Evolutionary conservation across 1,140 invertebrate species (phyloP), one percentile per base, ranked within the genome.

Genomic region (Eulimnadia texana): DNA sequence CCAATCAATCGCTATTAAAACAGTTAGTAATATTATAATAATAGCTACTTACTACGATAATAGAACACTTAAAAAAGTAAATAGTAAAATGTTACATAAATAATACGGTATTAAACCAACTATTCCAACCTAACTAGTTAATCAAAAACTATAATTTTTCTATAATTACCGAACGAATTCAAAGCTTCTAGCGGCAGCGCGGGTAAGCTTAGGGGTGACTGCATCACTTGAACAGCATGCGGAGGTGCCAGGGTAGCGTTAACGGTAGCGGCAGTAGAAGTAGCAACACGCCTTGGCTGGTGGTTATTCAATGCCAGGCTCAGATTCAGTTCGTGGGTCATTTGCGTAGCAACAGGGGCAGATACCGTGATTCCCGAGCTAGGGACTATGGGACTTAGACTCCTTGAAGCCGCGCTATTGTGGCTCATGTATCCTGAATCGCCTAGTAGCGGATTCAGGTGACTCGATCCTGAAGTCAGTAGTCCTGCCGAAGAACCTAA

Each of bases 401-500:
- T 54, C 24, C 27, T 23, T 10, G 27, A 19, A 55, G 53, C 24
- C 2, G 55, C 22, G 24, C 60, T 51, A 33, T 54, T 61, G 23
- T 61, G 60, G 25, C 51, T 61, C 25, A 51, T 42, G 29, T 54
- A 61, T 23, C 60, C 60, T 2, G 60, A 61, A 61, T 51, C 60
- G 33, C 19, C 42, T 50, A 52, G 33, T 16, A 42, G 33, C 33
- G 6, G 33, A 42, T 42, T 42, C 33, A 42, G 16, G 16, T 42
- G 33, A 42, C 33, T 16, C 6, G 6, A 6, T 16, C 6, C 16
- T 16, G 33, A 9, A 16, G 33, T 9, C 16, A 42, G 16, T 9
- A 42, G 33, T 42, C 33, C 33, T 6, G 33, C 33, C 6, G 33
- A 42, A 42, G 33, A 42, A 42, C 33, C 33, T 42, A 16, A n/a